Percentiles rank a stretch among this genome's conserved stretches.
phyloP scores from a whole-genome alignment of 37 sponge, comb jelly and placozoan genomes.

The Diacarnus erythraeanus region DNA sequence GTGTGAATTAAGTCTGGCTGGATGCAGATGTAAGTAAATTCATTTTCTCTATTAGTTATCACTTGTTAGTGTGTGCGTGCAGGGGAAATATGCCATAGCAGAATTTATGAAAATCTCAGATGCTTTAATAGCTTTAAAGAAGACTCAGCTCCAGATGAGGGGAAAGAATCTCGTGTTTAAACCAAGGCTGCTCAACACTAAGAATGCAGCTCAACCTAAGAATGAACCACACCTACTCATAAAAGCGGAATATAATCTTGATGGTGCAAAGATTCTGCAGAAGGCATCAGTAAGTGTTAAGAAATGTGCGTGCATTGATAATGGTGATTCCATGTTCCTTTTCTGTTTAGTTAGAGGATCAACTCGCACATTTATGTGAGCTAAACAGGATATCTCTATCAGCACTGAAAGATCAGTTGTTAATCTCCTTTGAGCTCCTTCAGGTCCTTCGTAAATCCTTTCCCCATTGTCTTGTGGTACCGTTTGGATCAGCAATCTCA shows the following conservation, averaged over 20 bases:
- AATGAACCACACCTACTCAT: background rate
- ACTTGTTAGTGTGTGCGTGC: conserved; percentile 8
- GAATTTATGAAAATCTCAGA: conserved; percentile 15
- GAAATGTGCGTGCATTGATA: too few relatives aligned
- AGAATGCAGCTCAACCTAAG: background rate
- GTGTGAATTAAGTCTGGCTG: background rate
- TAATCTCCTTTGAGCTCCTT: conserved; percentile 6
- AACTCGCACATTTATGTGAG: conserved; percentile 17
- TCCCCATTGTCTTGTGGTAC: conserved; percentile 40
- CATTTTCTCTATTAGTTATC: too few relatives aligned
- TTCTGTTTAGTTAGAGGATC: conserved; percentile 18
- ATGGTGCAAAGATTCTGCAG: too few relatives aligned
- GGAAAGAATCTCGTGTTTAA: conserved; percentile 40
- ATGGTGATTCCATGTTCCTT: background rate
- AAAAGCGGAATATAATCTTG: too few relatives aligned
- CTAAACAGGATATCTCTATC: background rate
- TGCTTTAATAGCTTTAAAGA: conserved; percentile 29
- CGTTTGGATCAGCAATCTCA: conserved; percentile 59
- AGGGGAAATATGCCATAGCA: conserved; percentile 25
- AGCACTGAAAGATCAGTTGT: conserved; percentile 7
- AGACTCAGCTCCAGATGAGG: conserved; percentile 11
- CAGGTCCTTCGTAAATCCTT: background rate
- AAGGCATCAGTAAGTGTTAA: too few relatives aligned
- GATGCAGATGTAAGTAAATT: conserved; percentile 26
- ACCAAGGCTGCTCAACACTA: too few relatives aligned